Conservation (phyloP, 2,888 invertebrate species). For the Argyresthia goedartella region DNA sequence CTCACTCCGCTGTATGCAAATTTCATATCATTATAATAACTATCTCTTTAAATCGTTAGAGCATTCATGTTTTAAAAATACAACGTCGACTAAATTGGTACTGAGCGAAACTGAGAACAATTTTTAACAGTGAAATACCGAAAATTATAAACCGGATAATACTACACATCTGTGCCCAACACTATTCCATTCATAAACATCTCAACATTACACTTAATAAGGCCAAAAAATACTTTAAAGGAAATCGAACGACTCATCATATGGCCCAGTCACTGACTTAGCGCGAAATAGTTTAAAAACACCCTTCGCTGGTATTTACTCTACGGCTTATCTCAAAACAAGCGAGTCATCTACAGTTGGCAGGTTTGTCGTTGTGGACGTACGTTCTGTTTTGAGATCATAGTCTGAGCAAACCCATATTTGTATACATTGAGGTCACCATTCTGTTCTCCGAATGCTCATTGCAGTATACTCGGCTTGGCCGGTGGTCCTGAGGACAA, state of each 20-base stretch:
- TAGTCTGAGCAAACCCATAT: slow-evolving; percentile 36
- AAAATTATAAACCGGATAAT: too few species aligned
- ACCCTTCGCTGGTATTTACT: slow-evolving; percentile 36
- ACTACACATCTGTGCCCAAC: too few species aligned
- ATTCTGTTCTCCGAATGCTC: too few species aligned
- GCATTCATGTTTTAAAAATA: too few species aligned
- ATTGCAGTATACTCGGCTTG: slow-evolving; percentile 39
- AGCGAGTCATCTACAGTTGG: slow-evolving; percentile 1
- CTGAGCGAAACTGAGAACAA: too few species aligned
- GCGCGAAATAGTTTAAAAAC: background rate
- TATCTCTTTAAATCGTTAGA: too few species aligned
- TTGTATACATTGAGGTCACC: background rate
- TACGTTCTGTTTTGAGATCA: slow-evolving; percentile 31
- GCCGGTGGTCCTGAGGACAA: slow-evolving; percentile 29
- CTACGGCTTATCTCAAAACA: slow-evolving; percentile 12
- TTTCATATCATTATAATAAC: too few species aligned
- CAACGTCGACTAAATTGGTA: too few species aligned
- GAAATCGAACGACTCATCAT: background rate
- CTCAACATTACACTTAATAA: slow-evolving; percentile 4
- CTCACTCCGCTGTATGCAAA: slow-evolving; percentile 15
- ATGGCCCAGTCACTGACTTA: slow-evolving; percentile 1
- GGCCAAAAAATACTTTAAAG: slow-evolving; percentile 6
- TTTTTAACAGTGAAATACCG: too few species aligned
- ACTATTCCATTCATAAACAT: too few species aligned
- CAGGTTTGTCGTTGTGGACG: slow-evolving; percentile 49